phyloP scores from a whole-genome alignment of 2,888 invertebrate genomes.

The Pteria penguin region DNA sequence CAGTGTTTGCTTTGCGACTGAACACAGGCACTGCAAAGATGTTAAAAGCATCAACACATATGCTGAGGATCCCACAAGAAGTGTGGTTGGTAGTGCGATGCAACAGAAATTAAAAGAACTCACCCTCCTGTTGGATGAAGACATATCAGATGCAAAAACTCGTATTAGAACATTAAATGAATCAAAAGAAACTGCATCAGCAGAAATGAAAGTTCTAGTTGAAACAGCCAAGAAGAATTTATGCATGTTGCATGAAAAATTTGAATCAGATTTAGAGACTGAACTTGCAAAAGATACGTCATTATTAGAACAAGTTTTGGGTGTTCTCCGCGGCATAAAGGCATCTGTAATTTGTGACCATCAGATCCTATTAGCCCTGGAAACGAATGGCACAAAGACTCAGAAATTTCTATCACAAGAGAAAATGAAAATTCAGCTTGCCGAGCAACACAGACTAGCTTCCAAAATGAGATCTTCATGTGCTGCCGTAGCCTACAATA shows the following conservation, averaged over 20 bases:
- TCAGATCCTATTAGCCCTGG: background rate
- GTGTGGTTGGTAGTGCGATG: too few relatives aligned
- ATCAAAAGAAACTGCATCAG: background rate
- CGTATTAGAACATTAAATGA: background rate
- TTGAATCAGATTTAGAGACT: background rate
- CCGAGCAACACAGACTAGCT: background rate
- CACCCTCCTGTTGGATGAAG: too few relatives aligned
- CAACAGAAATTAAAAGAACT: too few relatives aligned
- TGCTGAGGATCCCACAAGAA: too few relatives aligned
- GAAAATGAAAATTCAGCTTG: constrained; percentile 1
- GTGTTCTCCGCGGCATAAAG: background rate
- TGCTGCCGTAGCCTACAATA: background rate
- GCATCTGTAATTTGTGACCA: background rate
- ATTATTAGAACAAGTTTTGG: background rate
- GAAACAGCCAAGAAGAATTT: background rate
- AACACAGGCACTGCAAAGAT: background rate
- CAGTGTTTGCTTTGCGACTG: background rate
- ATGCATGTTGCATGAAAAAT: background rate
- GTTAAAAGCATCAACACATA: background rate
- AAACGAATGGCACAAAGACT: background rate
- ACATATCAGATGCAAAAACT: too few relatives aligned
- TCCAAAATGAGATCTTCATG: background rate
- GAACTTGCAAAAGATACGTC: background rate
- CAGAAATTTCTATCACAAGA: background rate
- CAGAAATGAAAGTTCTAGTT: background rate